Evolutionary conservation across 1,140 invertebrate genomes (phyloP).

Genomic region (Vanessa tameamea): DNA sequence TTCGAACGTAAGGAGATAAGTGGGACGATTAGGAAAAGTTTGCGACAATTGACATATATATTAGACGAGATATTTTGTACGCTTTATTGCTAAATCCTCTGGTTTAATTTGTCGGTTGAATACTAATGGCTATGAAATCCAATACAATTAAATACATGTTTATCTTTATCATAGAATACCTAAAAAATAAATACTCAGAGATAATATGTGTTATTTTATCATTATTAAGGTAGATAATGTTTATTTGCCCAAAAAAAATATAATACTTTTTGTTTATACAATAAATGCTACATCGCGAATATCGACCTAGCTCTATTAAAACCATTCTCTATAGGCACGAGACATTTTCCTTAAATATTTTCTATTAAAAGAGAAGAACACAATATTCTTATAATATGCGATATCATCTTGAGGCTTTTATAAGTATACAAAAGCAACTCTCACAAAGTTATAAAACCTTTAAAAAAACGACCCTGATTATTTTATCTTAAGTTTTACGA

Average conservation of each 20-base stretch:
- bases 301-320: background rate
- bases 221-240: too few species aligned
- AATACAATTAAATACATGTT: background rate
- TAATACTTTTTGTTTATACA: background rate
- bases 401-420: background rate
- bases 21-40: constrained; percentile 16
- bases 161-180: background rate
- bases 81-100: constrained; percentile 16
- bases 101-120: background rate
- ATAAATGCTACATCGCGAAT: background rate
- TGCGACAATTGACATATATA: constrained; percentile 13
- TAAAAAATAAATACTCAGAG: background rate
- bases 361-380: background rate
- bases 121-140: background rate
- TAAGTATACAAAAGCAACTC: background rate
- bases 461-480: too few species aligned
- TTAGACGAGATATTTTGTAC: constrained; percentile 18
- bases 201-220: too few species aligned
- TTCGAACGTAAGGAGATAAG: constrained; percentile 27
- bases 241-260: too few species aligned
- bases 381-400: background rate
- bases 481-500: too few species aligned
- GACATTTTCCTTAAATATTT: background rate
- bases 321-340: background rate
- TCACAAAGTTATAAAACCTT: too few species aligned